A percentile compares a stretch with the other conserved stretches of the same genome.
phyloP scores from a whole-genome alignment of 2,113 vertebrate species.

The Forbesichthys agassizii region DNA sequence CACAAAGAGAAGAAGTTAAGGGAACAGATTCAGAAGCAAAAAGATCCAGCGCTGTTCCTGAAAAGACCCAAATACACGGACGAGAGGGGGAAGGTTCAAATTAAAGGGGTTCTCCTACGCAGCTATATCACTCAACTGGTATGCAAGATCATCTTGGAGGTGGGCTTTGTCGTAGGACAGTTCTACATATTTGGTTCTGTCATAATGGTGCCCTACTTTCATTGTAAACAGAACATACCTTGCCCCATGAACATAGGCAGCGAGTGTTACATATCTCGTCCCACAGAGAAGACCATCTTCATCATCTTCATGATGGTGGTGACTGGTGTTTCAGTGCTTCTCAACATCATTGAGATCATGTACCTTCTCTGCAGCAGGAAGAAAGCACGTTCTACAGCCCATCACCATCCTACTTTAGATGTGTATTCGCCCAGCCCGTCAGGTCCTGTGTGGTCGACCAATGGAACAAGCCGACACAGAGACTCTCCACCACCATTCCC shows the following conservation, averaged over 20 bases:
- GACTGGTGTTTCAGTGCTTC: conserved; percentile 83
- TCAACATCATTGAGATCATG: conserved; percentile 85
- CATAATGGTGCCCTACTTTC: conserved; percentile 75
- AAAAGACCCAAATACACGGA: conserved; percentile 75
- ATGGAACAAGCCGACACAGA: not conserved
- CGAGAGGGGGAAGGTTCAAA: conserved; percentile 81
- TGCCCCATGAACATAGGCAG: conserved; percentile 68
- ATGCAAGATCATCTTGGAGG: conserved; percentile 87
- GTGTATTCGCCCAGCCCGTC: not conserved
- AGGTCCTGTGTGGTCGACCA: not conserved
- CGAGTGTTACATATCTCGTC: conserved; percentile 88
- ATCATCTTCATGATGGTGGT: conserved; percentile 89
- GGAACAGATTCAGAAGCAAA: conserved; percentile 60
- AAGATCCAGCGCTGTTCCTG: not conserved
- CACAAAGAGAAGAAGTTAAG: conserved; percentile 67
- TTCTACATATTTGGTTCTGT: conserved; percentile 76
- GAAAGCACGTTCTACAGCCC: not conserved
- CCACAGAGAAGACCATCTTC: conserved; percentile 78
- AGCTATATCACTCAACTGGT: conserved; percentile 89
- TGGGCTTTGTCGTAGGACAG: conserved; percentile 86
- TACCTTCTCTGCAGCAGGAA: conserved; percentile 83
- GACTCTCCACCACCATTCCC: not conserved
- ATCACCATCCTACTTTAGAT: not conserved
- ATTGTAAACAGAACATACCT: conserved; percentile 66
- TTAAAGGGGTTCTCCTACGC: conserved; percentile 85